Percentiles rank a stretch among this genome's conserved stretches.
These are phyloP conservation scores for Glossosoma conforme DNA, from an alignment of 1,140 invertebrate species.

Conservation along the genomic window DNA sequence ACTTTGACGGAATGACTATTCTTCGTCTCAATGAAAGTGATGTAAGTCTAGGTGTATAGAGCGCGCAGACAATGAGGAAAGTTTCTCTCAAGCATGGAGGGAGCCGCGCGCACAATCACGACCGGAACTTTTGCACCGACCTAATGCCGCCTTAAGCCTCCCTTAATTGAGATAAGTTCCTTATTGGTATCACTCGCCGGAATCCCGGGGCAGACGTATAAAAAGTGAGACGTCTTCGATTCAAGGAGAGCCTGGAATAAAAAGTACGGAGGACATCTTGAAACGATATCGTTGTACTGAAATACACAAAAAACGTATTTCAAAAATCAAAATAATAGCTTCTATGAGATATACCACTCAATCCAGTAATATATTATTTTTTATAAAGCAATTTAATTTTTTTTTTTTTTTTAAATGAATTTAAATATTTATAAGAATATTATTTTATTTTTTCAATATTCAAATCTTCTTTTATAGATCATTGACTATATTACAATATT, in stretches of 20 bases:
- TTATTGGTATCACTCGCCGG: slow-evolving; percentile 22
- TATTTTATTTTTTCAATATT: too few species aligned
- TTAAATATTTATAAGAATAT: too few species aligned
- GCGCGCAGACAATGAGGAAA: slow-evolving; percentile 30
- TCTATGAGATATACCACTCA: too few species aligned
- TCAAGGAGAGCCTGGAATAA: too few species aligned
- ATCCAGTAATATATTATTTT: too few species aligned
- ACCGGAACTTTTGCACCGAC: slow-evolving; percentile 25
- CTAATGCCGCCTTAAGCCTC: slow-evolving; percentile 29
- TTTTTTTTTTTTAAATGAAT: too few species aligned
- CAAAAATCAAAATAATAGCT: not conserved
- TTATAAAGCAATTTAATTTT: too few species aligned
- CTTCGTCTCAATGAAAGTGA: slow-evolving; percentile 3
- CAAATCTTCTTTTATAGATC: too few species aligned
- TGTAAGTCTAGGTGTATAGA: slow-evolving; percentile 16
- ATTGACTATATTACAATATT: too few species aligned
- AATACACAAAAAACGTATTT: not conserved
- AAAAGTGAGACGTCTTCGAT: too few species aligned
- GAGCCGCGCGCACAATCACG: slow-evolving; percentile 23
- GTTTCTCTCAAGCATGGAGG: slow-evolving; percentile 16
- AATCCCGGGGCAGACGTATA: too few species aligned
- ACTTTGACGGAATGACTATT: slow-evolving; percentile 6
- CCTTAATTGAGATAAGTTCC: slow-evolving; percentile 32
- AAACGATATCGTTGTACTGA: not conserved
- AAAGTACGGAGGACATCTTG: too few species aligned